Evolutionary conservation across 1,140 invertebrate genomes (phyloP).

Genomic region (Calycopis cecrops): DNA sequence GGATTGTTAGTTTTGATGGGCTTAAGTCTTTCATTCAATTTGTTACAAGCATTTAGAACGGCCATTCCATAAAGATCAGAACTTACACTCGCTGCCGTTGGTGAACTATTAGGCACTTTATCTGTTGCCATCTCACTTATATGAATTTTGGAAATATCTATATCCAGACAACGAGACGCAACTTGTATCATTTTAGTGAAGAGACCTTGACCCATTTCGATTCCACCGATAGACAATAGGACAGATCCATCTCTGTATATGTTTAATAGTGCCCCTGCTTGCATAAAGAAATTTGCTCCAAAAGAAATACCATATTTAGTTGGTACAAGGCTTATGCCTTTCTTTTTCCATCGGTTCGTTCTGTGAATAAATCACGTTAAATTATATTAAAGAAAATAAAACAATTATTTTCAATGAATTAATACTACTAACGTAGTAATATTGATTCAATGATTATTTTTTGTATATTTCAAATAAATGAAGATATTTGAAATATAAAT

Average conservation of each 20-base stretch:
- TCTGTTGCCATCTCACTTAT: constrained; percentile 81
- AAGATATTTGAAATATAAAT: too few species aligned
- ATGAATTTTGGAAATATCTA: constrained; percentile 77
- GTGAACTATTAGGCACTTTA: constrained; percentile 81
- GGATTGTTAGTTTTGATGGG: constrained; percentile 75
- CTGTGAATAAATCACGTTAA: constrained; percentile 34
- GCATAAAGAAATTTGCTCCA: constrained; percentile 50
- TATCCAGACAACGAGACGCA: constrained; percentile 70
- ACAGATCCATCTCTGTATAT: constrained; percentile 80
- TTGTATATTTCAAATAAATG: too few species aligned
- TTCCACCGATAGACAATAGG: constrained; percentile 78
- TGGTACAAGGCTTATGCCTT: constrained; percentile 69
- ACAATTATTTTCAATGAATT: too few species aligned
- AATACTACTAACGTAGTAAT: too few species aligned
- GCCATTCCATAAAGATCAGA: constrained; percentile 84
- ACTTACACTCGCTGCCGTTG: constrained; percentile 80
- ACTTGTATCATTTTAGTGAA: constrained; percentile 80
- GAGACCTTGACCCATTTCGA: constrained; percentile 84
- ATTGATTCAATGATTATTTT: too few species aligned
- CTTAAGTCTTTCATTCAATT: constrained; percentile 73
- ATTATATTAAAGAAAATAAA: too few species aligned
- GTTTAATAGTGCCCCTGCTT: constrained; percentile 72
- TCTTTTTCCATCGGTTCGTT: constrained; percentile 75
- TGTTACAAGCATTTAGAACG: constrained; percentile 78
- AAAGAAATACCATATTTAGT: constrained; percentile 70